phyloP scores from a whole-genome alignment of 2,888 invertebrate species.

The Petrolisthes cinctipes region DNA sequence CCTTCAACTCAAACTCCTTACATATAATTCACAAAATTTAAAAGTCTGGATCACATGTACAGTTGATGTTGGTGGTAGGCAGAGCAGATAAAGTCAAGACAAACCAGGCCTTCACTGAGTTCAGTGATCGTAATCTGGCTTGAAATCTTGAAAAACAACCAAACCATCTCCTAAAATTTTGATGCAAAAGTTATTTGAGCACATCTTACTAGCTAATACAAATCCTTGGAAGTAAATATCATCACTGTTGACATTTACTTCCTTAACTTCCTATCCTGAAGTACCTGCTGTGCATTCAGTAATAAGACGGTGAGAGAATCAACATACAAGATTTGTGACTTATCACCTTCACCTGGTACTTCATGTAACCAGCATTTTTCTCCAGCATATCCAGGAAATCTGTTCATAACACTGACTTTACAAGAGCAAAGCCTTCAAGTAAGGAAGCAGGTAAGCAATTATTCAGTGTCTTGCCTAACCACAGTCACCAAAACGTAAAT shows the following conservation, averaged over 20 bases:
- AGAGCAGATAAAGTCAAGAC: too few species aligned
- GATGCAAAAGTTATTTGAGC: not conserved
- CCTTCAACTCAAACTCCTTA: too few species aligned
- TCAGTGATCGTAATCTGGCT: too few species aligned
- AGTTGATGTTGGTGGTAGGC: too few species aligned
- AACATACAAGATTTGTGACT: not conserved
- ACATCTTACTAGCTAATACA: conserved; percentile 10
- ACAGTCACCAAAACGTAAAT: conserved; percentile 13
- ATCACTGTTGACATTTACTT: not conserved
- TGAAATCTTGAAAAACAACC: too few species aligned
- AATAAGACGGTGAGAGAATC: not conserved
- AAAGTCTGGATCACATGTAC: too few species aligned
- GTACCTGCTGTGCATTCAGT: not conserved
- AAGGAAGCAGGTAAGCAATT: not conserved
- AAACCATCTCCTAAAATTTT: too few species aligned
- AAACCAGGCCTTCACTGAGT: too few species aligned
- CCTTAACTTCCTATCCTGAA: conserved; percentile 34
- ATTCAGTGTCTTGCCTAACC: conserved; percentile 10
- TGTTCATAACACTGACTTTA: not conserved
- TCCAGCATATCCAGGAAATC: not conserved
- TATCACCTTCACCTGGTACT: not conserved
- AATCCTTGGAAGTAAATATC: not conserved
- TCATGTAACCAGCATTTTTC: not conserved
- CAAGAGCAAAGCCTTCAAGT: not conserved
- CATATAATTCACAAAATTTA: too few species aligned